Conservation (phyloP, 2,113 vertebrate species). For the Grammomys dolichurus region DNA sequence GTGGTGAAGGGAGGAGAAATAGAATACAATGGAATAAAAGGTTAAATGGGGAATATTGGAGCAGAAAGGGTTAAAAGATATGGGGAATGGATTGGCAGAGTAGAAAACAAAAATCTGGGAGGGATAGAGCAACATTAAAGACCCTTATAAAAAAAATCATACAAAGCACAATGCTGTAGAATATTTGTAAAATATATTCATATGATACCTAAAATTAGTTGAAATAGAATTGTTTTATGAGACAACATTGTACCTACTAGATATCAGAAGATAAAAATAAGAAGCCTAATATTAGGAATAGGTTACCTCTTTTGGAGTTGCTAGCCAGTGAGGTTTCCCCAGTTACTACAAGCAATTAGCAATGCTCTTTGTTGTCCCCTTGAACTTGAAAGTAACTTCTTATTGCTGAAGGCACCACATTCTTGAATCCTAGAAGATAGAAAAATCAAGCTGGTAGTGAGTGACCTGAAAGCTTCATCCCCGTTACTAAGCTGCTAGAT, state of each 20-base stretch:
- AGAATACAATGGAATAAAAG: background rate
- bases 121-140: background rate
- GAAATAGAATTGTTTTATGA: background rate
- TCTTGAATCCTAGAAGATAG: background rate
- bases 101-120: background rate
- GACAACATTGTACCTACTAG: too few species aligned
- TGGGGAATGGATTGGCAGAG: rapidly evolving
- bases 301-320: background rate
- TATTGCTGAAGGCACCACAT: background rate
- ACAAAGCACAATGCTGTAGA: background rate
- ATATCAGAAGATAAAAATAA: background rate
- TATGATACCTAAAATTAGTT: background rate
- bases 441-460: background rate
- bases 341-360: background rate
- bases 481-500: background rate
- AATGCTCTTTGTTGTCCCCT: background rate
- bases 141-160: background rate
- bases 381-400: background rate
- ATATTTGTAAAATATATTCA: background rate
- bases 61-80: background rate
- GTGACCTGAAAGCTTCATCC: background rate
- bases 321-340: background rate
- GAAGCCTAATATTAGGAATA: background rate
- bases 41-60: background rate
- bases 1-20: background rate